Conservation (phyloP, 2,888 invertebrate genomes). For the Chymomyza fuscimana region DNA sequence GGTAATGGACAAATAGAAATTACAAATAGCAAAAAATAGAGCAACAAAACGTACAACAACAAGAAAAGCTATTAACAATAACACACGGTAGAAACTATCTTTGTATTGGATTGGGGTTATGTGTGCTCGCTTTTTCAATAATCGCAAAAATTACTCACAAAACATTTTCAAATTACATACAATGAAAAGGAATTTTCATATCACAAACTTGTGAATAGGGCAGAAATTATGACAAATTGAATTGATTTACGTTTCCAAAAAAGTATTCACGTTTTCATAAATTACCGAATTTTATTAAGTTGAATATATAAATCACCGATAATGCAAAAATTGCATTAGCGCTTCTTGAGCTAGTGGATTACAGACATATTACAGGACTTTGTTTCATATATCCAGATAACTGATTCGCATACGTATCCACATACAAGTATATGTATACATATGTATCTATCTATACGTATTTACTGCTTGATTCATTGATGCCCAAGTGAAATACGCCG, state of each 20-base stretch:
- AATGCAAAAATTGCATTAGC: no score
- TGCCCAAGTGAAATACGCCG: background rate
- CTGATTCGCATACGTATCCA: background rate
- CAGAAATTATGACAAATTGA: no score
- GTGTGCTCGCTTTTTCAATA: no score
- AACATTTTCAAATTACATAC: no score
- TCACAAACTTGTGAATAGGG: no score
- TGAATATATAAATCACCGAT: no score
- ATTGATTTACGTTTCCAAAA: no score
- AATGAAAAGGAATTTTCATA: no score
- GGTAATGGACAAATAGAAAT: constrained; percentile 36
- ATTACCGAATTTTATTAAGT: no score
- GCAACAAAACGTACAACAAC: constrained; percentile 23
- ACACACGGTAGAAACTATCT: constrained; percentile 14
- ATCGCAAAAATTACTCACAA: background rate
- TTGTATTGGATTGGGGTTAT: background rate
- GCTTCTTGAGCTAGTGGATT: background rate
- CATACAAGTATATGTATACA: background rate
- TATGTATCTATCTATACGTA: constrained; percentile 2
- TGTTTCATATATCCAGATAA: background rate
- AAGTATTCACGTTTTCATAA: no score
- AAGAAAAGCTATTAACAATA: constrained; percentile 43
- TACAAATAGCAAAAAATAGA: constrained; percentile 52
- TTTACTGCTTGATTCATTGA: constrained; percentile 8
- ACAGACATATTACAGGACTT: background rate